These are phyloP conservation scores for Atlantisia rogersi DNA, from an alignment of 2,113 vertebrate species.

Conservation along the genomic window DNA sequence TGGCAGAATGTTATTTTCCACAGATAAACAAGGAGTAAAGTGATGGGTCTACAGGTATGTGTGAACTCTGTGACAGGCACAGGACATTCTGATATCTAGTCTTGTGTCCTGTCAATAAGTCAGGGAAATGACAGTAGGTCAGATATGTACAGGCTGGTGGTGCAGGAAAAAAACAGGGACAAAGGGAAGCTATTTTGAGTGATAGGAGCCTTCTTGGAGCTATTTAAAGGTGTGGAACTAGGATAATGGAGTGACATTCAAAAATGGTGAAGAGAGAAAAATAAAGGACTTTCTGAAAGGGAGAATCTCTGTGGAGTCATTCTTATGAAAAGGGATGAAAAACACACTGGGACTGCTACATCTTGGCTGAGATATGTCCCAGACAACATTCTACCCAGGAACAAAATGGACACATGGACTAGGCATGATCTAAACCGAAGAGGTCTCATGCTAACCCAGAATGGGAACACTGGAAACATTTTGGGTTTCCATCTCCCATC, in stretches of 20 bases:
- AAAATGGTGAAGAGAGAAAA: neutral
- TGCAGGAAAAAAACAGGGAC: neutral
- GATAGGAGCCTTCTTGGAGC: neutral
- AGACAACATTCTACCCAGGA: neutral
- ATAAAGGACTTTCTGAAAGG: neutral
- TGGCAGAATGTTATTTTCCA: neutral
- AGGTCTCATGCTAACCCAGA: neutral
- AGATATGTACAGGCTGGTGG: neutral
- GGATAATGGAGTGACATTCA: neutral
- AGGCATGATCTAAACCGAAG: neutral
- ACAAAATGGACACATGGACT: rapidly evolving
- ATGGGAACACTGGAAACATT: rapidly evolving
- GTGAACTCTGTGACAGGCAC: neutral
- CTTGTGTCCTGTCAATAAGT: neutral
- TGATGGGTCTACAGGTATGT: neutral
- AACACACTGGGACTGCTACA: neutral
- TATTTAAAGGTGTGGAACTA: neutral
- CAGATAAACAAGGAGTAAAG: neutral
- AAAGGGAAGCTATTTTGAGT: neutral
- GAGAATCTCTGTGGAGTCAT: neutral
- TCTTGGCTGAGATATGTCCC: neutral
- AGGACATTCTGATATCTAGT: neutral
- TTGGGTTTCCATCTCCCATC: neutral
- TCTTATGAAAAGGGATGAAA: neutral
- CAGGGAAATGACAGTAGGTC: neutral